Conservation (phyloP, 2,888 invertebrate genomes). For the Athalia cordata region DNA sequence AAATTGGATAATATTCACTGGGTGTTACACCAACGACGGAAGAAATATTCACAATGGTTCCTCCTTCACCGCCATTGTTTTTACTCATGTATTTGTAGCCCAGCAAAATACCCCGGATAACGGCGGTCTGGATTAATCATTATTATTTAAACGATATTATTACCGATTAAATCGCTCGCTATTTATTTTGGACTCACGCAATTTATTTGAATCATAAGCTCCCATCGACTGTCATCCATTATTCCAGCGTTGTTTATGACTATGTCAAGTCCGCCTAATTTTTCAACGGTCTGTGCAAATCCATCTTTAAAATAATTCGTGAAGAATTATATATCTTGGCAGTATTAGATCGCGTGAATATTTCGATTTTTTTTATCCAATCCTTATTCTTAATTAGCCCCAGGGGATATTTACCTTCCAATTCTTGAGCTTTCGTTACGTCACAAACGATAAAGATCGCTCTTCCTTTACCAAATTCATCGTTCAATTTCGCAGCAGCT, state of each 20-base stretch:
- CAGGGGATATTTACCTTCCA: slow-evolving; percentile 67
- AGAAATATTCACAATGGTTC: slow-evolving; percentile 33
- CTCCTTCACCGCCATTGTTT: slow-evolving; percentile 32
- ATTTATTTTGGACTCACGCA: slow-evolving; percentile 58
- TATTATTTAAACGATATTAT: neutral
- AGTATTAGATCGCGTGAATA: too few species aligned
- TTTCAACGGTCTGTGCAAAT: slow-evolving; percentile 72
- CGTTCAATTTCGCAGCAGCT: slow-evolving; percentile 72
- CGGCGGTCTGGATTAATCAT: slow-evolving; percentile 8
- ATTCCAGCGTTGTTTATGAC: slow-evolving; percentile 73
- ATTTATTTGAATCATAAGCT: slow-evolving; percentile 64
- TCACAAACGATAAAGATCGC: slow-evolving; percentile 75
- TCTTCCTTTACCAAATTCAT: slow-evolving; percentile 73
- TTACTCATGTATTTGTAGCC: slow-evolving; percentile 35
- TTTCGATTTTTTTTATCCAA: too few species aligned
- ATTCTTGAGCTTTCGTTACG: slow-evolving; percentile 72
- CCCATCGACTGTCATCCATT: slow-evolving; percentile 63
- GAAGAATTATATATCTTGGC: too few species aligned
- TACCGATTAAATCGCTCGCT: too few species aligned
- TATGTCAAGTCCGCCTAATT: slow-evolving; percentile 75
- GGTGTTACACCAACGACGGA: slow-evolving; percentile 7
- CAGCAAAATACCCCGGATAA: slow-evolving; percentile 32
- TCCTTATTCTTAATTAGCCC: neutral
- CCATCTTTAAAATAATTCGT: slow-evolving; percentile 62
- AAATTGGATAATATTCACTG: neutral